Evolutionary conservation across 2,888 invertebrate species (phyloP).

Genomic region (Polymixis flavicincta): DNA sequence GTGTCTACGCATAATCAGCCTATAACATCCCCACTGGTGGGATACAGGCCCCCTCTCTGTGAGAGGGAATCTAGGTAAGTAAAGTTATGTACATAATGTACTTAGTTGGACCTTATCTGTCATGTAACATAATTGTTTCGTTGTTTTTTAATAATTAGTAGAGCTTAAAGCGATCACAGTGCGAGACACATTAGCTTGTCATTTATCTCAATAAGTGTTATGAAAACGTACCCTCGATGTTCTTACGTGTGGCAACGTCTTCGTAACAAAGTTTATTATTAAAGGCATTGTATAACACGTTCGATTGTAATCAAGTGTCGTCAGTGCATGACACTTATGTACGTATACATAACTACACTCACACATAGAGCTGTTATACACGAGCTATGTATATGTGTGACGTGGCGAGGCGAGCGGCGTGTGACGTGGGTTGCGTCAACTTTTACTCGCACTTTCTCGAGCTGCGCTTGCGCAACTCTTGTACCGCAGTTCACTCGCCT

Average conservation of each 20-base stretch:
- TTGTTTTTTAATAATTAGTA: constrained; percentile 55
- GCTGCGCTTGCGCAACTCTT: constrained; percentile 87
- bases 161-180: constrained; percentile 44
- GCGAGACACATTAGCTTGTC: constrained; percentile 50
- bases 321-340: constrained; percentile 79
- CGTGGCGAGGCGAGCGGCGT: constrained; percentile 74
- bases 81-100: neutral
- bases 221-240: constrained; percentile 64
- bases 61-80: no score
- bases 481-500: constrained; percentile 80
- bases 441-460: constrained; percentile 90
- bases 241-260: constrained; percentile 67
- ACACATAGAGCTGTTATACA: constrained; percentile 49
- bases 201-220: constrained; percentile 65
- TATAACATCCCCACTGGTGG: no score
- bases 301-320: constrained; percentile 84
- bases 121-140: constrained; percentile 39
- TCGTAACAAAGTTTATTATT: constrained; percentile 73
- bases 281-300: constrained; percentile 82
- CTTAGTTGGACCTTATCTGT: constrained; percentile 18
- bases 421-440: constrained; percentile 90
- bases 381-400: constrained; percentile 73
- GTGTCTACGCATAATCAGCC: neutral
- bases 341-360: constrained; percentile 67
- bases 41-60: no score